Evolutionary conservation across 23 tunicate species (phyloP).

Genomic region (Aplidium turbinatum): DNA sequence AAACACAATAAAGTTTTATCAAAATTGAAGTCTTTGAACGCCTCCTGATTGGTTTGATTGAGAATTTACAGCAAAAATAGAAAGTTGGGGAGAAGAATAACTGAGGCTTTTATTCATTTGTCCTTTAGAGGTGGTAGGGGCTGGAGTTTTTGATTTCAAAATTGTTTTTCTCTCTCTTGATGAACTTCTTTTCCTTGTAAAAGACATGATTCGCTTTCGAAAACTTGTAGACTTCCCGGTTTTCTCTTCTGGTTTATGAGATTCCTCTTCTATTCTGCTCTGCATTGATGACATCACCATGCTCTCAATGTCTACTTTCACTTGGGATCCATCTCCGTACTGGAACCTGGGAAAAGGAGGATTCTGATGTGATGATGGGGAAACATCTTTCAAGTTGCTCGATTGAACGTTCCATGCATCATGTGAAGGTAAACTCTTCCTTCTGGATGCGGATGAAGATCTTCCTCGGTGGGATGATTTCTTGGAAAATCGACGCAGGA

Average conservation of each 20-base stretch:
- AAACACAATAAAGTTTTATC: no score
- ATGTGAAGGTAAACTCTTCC: slow-evolving; percentile 66
- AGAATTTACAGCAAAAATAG: slow-evolving; percentile 64
- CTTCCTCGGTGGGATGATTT: slow-evolving; percentile 39
- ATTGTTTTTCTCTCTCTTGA: slow-evolving; percentile 34
- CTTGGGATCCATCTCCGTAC: slow-evolving; percentile 14
- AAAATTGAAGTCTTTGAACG: slow-evolving; percentile 21
- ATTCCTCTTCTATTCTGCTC: slow-evolving; percentile 28
- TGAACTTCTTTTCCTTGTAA: slow-evolving; percentile 36
- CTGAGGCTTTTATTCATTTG: slow-evolving; percentile 66
- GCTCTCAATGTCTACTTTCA: slow-evolving; percentile 27
- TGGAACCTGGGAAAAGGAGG: slow-evolving; percentile 1
- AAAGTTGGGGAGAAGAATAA: slow-evolving; percentile 72
- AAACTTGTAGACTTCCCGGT: slow-evolving; percentile 26
- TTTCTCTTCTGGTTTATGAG: slow-evolving; percentile 11
- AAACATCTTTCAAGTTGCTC: background rate
- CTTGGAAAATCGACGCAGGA: slow-evolving; percentile 66
- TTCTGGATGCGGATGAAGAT: slow-evolving; percentile 16
- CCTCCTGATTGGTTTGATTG: slow-evolving; percentile 4
- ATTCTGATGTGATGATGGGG: background rate
- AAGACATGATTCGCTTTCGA: slow-evolving; percentile 37
- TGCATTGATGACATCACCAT: slow-evolving; percentile 38
- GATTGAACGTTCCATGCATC: slow-evolving; percentile 58
- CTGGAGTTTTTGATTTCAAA: background rate
- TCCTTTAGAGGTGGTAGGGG: background rate